Conservation (phyloP, 2,113 vertebrate species). For the Poecile atricapillus region DNA sequence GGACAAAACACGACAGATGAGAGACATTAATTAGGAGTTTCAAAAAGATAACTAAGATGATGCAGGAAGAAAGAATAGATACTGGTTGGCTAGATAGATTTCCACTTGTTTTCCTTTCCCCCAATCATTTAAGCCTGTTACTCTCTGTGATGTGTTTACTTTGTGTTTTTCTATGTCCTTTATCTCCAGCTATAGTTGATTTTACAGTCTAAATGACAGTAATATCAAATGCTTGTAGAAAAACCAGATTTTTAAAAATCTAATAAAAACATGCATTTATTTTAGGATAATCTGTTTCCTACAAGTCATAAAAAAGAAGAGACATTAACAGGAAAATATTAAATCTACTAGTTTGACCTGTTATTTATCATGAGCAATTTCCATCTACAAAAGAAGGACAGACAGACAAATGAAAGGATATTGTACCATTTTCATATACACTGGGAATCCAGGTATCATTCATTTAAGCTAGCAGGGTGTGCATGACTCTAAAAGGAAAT, state of each 20-base stretch:
- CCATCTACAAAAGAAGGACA: neutral
- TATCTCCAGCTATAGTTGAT: neutral
- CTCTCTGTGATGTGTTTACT: neutral
- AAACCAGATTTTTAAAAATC: neutral
- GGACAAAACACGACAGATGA: neutral
- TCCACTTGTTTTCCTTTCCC: neutral
- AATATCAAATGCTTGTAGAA: neutral
- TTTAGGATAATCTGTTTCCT: neutral
- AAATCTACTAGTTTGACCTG: neutral
- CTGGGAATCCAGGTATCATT: neutral
- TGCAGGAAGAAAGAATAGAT: neutral
- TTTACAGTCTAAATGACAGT: neutral
- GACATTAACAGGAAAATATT: neutral
- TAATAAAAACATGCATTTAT: neutral
- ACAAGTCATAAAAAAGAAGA: neutral
- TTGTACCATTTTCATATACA: neutral
- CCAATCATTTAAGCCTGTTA: neutral
- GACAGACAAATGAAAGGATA: neutral
- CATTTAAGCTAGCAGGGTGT: neutral
- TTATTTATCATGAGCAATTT: neutral
- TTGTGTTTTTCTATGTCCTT: neutral
- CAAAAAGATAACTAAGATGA: neutral
- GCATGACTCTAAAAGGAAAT: neutral
- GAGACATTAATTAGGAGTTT: conserved; percentile 1
- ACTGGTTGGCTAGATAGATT: neutral